A percentile compares a stretch with the other conserved stretches of the same genome.
Conservation (phyloP, 1,140 invertebrate genomes). For the Drosophila ambigua region DNA sequence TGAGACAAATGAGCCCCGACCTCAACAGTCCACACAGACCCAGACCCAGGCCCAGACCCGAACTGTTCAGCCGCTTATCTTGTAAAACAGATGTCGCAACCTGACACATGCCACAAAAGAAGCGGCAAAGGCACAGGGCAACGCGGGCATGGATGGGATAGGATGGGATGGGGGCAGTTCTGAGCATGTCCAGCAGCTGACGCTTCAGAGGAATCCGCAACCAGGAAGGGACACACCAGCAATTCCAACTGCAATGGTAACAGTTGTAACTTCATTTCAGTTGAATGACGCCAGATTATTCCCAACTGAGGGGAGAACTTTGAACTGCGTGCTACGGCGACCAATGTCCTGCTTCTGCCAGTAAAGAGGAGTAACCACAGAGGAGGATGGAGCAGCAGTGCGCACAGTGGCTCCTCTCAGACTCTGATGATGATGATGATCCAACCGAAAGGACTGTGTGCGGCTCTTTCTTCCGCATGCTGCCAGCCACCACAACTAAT, state of each 20-base stretch:
- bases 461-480: too few species aligned
- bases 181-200: conserved; percentile 40
- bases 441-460: too few species aligned
- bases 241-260: conserved; percentile 16
- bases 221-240: neutral
- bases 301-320: neutral
- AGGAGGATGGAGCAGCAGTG: too few species aligned
- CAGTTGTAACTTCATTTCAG: neutral
- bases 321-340: too few species aligned
- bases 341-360: too few species aligned
- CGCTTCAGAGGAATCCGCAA: conserved; percentile 9
- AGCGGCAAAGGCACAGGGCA: conserved; percentile 40
- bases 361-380: too few species aligned
- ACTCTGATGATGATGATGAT: too few species aligned
- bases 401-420: too few species aligned
- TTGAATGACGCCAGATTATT: conserved; percentile 3
- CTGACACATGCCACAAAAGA: conserved; percentile 69
- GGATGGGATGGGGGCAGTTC: too few species aligned
- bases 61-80: conserved; percentile 12
- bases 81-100: conserved; percentile 66
- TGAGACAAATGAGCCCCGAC: conserved; percentile 73
- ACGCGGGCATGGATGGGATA: too few species aligned
- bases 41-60: conserved; percentile 2
- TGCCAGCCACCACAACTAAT: neutral
- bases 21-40: conserved; percentile 18